Evolutionary conservation across 2,888 invertebrate species (phyloP).

Genomic region (Colostygia pectinataria): DNA sequence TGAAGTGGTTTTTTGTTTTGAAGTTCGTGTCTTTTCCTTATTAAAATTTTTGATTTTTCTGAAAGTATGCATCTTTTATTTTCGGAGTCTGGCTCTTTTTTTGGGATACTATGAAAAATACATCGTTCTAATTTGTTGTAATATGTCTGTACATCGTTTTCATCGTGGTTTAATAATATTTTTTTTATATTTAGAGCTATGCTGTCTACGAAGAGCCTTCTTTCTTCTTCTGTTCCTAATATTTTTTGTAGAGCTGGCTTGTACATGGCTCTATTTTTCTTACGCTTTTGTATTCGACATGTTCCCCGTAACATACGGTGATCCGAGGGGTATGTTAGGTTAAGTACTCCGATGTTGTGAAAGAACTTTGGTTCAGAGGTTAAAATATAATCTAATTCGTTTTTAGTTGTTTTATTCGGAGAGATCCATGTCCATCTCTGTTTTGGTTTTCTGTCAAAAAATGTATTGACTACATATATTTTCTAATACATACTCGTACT

Average conservation of each 20-base stretch:
- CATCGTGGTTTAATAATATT: background rate
- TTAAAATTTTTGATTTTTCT: background rate
- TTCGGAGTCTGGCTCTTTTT: background rate
- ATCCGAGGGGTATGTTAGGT: background rate
- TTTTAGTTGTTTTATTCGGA: background rate
- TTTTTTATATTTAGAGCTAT: background rate
- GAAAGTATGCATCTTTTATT: background rate
- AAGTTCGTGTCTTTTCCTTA: conserved; percentile 2
- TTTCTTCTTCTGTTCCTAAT: background rate
- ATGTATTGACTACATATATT: background rate
- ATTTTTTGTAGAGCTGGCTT: background rate
- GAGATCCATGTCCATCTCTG: conserved; percentile 10
- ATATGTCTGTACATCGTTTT: background rate
- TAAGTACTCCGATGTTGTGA: background rate
- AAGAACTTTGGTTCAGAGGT: background rate
- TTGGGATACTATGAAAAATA: background rate
- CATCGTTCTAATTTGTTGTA: background rate
- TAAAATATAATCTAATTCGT: conserved; percentile 9
- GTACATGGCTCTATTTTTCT: background rate
- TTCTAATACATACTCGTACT: background rate
- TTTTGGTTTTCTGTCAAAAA: background rate
- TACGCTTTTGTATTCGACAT: background rate
- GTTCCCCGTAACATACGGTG: background rate
- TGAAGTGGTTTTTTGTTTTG: conserved; percentile 1
- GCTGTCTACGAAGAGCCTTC: background rate